Evolutionary conservation across 2,888 invertebrate species (phyloP).

Genomic region (Eulithis prunata): DNA sequence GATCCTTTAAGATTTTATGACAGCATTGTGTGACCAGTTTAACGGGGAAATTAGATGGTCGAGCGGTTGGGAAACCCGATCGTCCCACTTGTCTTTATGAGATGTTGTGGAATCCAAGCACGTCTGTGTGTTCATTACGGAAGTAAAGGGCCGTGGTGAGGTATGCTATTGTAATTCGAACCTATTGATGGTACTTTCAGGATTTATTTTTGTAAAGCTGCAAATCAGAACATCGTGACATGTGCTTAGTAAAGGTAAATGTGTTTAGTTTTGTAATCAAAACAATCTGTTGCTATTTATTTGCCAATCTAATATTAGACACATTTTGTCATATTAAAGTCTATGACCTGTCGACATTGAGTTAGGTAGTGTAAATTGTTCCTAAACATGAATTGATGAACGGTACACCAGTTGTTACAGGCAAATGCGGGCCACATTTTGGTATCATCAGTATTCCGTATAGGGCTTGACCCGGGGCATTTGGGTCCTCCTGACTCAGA

Average conservation of each 20-base stretch:
- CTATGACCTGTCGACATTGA: no score
- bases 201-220: conserved; percentile 14
- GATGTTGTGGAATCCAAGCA: conserved; percentile 47
- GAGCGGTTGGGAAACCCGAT: conserved; percentile 70
- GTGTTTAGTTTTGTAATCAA: conserved; percentile 1
- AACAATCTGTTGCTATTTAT: neutral
- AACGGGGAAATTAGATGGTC: conserved; percentile 58
- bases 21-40: conserved; percentile 64
- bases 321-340: neutral
- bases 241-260: conserved; percentile 1
- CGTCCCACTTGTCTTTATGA: conserved; percentile 48
- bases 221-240: conserved; percentile 7
- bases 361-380: no score
- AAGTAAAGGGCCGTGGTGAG: conserved; percentile 39
- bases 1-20: conserved; percentile 69
- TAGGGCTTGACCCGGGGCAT: no score
- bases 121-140: conserved; percentile 45
- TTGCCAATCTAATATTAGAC: neutral
- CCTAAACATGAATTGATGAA: no score
- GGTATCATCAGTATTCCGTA: no score
- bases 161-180: conserved; percentile 29
- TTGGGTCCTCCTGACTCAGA: no score
- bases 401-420: no score
- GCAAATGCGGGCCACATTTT: no score
- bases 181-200: conserved; percentile 10